Evolutionary conservation across 2,113 vertebrate genomes (phyloP), one percentile per base, ranked within the genome.

Genomic region (Psettodes erumei): DNA sequence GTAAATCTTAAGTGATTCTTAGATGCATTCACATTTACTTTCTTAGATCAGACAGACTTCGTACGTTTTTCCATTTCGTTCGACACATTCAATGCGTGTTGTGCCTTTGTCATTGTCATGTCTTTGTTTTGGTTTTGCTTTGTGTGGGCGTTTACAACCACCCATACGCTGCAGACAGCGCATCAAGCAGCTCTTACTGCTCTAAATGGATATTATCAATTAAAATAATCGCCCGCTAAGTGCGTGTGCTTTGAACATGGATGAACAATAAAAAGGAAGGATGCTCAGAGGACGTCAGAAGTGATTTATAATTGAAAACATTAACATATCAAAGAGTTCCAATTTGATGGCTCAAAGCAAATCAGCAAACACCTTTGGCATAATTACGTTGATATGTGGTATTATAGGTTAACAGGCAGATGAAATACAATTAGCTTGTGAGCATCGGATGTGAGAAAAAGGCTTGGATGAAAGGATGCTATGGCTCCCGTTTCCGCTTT

Each of bases 281-380:
- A 72, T 13, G 40, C 45, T 74, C 55, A 21, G 55, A 68, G 69
- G 72, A 81, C 47, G 16, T 73, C 64, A 75, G 60, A 70, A 60
- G 35, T 56, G 68, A 79, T 76, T 89, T 53, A 16, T 67, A 83
- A 87, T 58, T 70, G 45, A 70, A 85, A 71, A 42, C 51, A 85
- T 76, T 86, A 75, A 66, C 81, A 84, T 75, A 82, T 91, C 81
- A 91, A 83, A 90, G 82, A 53, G 64, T 69, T 84, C 69, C 27
- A 62, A 59, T 60, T 50, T 21, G 45, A 78, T 60, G 1, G 18
- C 18, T 81, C 43, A 83, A 37, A 79, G 67, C 47, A 37, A 27
- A 67, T 60, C 38, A 40, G 37, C 32, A 35, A 55, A 77, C 62
- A 58, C 61, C 45, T 79, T 60, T 21, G 68, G 60, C 53, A 56